Evolutionary conservation across 2,797 vertebrate genomes (phyloP).

Genomic region (Helostoma temminkii): DNA sequence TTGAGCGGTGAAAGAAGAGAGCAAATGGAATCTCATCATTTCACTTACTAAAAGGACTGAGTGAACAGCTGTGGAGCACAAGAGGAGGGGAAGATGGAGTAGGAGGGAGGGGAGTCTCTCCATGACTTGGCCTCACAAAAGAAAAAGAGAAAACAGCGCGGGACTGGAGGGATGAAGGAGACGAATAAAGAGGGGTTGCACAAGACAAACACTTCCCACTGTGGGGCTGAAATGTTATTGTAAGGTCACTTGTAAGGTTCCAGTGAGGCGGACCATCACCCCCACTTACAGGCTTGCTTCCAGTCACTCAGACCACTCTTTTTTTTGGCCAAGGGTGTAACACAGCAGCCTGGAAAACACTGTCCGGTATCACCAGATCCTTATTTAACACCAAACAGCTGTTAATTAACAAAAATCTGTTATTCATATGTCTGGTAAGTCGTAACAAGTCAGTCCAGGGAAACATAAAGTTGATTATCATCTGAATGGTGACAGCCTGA

Average conservation of each 20-base stretch:
- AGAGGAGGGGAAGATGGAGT: conserved; percentile 9
- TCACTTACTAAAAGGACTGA: conserved; percentile 71
- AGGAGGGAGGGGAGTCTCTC: conserved; percentile 5
- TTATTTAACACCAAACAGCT: conserved; percentile 53
- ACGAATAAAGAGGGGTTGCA: conserved; percentile 62
- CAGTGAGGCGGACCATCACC: conserved; percentile 70
- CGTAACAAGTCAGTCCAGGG: conserved; percentile 42
- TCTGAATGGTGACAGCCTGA: conserved; percentile 68
- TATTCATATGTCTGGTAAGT: conserved; percentile 39
- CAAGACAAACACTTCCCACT: conserved; percentile 78
- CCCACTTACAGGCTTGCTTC: conserved; percentile 55
- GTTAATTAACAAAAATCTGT: conserved; percentile 49
- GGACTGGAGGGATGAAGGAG: conserved; percentile 52
- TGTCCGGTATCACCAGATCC: conserved; percentile 41
- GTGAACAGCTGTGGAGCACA: conserved; percentile 76
- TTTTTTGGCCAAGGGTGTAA: too few species aligned
- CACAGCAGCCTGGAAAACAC: conserved; percentile 42
- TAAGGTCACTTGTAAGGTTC: conserved; percentile 75
- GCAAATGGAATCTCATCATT: conserved; percentile 73
- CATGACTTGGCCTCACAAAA: conserved; percentile 63
- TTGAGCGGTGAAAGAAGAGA: conserved; percentile 39
- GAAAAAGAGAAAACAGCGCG: conserved; percentile 59
- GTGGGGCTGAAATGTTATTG: conserved; percentile 82
- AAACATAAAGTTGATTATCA: conserved; percentile 64
- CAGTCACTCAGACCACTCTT: conserved; percentile 29